phyloP scores from a whole-genome alignment of 2,113 vertebrate species.

The Egretta garzetta region DNA sequence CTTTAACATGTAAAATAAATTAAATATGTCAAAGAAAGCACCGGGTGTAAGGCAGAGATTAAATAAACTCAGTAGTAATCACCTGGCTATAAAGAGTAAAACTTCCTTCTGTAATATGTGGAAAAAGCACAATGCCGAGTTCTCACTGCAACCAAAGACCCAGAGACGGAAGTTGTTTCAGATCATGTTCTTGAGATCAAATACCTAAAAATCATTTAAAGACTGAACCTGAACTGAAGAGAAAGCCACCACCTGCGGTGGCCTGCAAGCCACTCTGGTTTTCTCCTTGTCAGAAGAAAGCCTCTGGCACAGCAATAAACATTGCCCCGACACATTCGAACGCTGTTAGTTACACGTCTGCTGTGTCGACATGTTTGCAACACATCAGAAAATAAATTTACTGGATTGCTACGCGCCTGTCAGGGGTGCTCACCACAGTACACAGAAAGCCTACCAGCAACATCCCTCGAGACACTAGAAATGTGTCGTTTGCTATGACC shows the following conservation, averaged over 20 bases:
- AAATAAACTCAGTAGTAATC: neutral
- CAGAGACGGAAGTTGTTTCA: neutral
- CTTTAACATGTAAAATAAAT: neutral
- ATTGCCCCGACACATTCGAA: neutral
- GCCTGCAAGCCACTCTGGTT: neutral
- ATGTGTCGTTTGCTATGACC: too few relatives aligned
- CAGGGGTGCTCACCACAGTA: neutral
- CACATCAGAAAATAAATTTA: neutral
- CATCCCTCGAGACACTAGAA: too few relatives aligned
- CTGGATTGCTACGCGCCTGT: neutral
- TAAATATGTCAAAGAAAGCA: neutral
- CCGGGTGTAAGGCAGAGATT: neutral
- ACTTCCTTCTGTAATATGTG: neutral
- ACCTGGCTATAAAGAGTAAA: neutral
- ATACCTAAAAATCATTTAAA: neutral
- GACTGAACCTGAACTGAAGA: neutral
- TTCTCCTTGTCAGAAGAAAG: neutral
- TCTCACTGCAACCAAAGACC: neutral
- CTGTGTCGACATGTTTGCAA: neutral
- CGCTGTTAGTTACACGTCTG: neutral
- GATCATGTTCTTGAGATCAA: neutral
- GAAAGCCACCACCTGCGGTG: neutral
- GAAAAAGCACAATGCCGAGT: neutral
- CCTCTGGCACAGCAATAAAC: neutral
- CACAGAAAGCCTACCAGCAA: too few relatives aligned